Evolutionary conservation across 2,113 vertebrate genomes (phyloP), one percentile per base, ranked within the genome.

Genomic region (Poeciliopsis turrubarensis): DNA sequence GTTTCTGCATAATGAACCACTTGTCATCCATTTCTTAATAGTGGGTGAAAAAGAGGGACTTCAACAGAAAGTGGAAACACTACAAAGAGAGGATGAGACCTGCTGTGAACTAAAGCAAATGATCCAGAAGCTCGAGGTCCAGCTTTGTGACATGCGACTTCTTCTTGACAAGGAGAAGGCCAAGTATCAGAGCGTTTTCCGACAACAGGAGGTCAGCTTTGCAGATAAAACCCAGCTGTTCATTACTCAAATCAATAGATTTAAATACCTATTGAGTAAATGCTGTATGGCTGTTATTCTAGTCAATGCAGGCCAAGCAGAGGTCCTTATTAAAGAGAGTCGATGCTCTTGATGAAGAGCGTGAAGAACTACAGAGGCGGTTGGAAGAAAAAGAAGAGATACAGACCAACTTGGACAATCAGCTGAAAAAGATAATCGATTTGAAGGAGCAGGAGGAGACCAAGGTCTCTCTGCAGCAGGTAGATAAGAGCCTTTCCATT

Each of bases 281-380:
- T 51, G 64, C 3, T 30, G 10, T 25, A 41, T 63, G 26, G 19
- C 70, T 74, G 6, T 81, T 34, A 34, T 11, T 71, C 14, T 76
- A 99, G 98, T 95, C 96, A 25, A 93, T 97, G 83, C 95, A 96
- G 91, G 91, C 87, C 71, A 98, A 98, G 88, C 97, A 97, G 86
- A 94, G 73, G 5, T 83, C 84, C 54, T 90, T 99, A 82, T 70
- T 96, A 61, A 94, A 95, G 88, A 95, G 96, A 84, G 87, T 97
- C 1, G 92, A 96, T 72, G 80, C 83, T 70, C 83, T 98, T 12
- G 95, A 97, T 39, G 92, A 89, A 88, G 96, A 99, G 85, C 92
- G 91, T 0, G 95, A 96, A 75, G 93, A 95, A 85, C 93, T 98
- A 60, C 95, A 92, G 71, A 76, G 74, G 65, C 87, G 89, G 47